phyloP scores from a whole-genome alignment of 1,140 invertebrate genomes.

The Lepidurus apus region DNA sequence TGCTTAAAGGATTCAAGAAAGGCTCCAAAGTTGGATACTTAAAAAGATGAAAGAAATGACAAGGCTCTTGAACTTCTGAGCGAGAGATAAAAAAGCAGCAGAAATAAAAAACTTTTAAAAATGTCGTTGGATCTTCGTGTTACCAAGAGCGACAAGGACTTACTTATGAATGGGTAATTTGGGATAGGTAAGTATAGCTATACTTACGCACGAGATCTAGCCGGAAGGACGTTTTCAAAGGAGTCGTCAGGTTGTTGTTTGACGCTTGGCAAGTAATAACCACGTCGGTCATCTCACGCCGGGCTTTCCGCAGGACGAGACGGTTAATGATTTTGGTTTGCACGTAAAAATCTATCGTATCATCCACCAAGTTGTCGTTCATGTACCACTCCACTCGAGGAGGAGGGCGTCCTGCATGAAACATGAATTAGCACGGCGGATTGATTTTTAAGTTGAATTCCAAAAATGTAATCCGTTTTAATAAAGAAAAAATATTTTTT shows the following conservation, averaged over 20 bases:
- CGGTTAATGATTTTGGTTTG: conserved; percentile 11
- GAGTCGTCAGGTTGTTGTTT: background rate
- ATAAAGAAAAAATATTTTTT: too few species aligned
- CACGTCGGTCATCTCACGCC: conserved; percentile 7
- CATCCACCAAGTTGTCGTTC: conserved; percentile 2
- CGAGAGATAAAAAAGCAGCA: background rate
- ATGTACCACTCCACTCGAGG: conserved; percentile 11
- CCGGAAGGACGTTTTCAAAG: background rate
- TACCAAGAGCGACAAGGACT: background rate
- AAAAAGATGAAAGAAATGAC: background rate
- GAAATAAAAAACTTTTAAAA: background rate
- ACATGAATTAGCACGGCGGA: background rate
- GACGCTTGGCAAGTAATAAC: conserved; percentile 18
- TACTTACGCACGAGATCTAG: background rate
- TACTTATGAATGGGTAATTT: background rate
- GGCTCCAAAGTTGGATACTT: background rate
- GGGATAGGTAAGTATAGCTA: background rate
- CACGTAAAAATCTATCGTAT: conserved; percentile 7
- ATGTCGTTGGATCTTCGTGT: background rate
- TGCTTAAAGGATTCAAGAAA: background rate
- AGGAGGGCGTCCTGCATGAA: background rate
- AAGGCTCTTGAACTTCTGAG: background rate
- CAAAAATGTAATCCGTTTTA: too few species aligned
- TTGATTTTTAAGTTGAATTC: too few species aligned
- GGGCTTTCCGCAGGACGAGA: background rate